These are phyloP conservation scores for Leptogaster cylindrica DNA, from an alignment of 2,888 invertebrate genomes.

Conservation along the genomic window DNA sequence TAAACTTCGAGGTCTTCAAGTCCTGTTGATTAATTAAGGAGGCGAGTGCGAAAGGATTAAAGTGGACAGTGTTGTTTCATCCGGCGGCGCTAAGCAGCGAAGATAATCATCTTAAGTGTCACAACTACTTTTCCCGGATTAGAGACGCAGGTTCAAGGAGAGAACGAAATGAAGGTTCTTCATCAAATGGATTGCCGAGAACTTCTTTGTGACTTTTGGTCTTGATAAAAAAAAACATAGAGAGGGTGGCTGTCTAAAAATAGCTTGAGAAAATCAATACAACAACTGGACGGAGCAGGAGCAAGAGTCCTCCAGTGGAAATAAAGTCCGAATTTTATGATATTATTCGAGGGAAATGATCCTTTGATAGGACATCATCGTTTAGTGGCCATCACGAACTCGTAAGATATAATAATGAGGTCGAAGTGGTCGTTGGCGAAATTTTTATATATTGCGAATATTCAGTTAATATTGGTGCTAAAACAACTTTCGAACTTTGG, in stretches of 20 bases:
- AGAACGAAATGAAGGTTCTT: slow-evolving; percentile 13
- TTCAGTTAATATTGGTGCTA: too few species aligned
- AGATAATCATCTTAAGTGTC: slow-evolving; percentile 40
- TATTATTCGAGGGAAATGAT: slow-evolving; percentile 17
- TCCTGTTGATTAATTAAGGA: slow-evolving; percentile 25
- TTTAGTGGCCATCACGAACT: background rate
- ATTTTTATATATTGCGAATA: too few species aligned
- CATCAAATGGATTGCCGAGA: slow-evolving; percentile 33
- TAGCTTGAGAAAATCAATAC: slow-evolving; percentile 28
- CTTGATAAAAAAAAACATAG: slow-evolving; percentile 20
- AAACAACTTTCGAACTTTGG: too few species aligned
- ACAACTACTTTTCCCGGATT: slow-evolving; percentile 27
- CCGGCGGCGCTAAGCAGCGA: background rate
- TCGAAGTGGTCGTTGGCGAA: too few species aligned
- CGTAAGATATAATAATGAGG: too few species aligned
- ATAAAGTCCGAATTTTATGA: slow-evolving; percentile 21
- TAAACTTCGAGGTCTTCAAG: slow-evolving; percentile 16
- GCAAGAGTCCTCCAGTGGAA: background rate
- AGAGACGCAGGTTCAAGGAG: slow-evolving; percentile 3
- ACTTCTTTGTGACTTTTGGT: slow-evolving; percentile 23
- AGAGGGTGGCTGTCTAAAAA: slow-evolving; percentile 30
- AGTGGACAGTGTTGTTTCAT: background rate
- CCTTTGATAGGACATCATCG: slow-evolving; percentile 14
- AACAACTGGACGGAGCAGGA: background rate
- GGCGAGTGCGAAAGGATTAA: slow-evolving; percentile 28